Percentiles rank a stretch among this genome's conserved stretches.
phyloP scores from a whole-genome alignment of 2,113 vertebrate genomes.

The Suricata suricatta region DNA sequence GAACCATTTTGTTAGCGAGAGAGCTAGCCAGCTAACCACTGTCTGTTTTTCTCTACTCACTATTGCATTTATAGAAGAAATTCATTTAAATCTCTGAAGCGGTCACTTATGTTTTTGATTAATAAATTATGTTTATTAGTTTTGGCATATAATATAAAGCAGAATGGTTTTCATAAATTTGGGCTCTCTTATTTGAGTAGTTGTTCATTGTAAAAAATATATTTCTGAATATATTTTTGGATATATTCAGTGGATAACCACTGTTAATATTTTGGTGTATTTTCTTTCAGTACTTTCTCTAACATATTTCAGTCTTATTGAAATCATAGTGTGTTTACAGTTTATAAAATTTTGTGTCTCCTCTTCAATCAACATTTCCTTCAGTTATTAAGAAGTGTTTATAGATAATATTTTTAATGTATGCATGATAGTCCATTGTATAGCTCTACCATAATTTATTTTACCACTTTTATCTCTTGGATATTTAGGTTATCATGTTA shows the following conservation, averaged over 20 bases:
- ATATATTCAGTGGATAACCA: slow-evolving; percentile 1
- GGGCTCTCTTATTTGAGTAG: not conserved
- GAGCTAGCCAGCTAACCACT: not conserved
- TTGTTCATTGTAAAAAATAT: not conserved
- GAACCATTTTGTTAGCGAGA: not conserved
- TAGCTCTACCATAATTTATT: slow-evolving; percentile 32
- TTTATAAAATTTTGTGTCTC: slow-evolving; percentile 3
- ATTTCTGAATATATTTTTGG: no score
- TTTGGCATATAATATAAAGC: not conserved
- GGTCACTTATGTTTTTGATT: not conserved
- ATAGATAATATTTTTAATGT: slow-evolving; percentile 1
- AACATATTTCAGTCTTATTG: not conserved
- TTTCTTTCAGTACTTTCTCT: slow-evolving; percentile 35
- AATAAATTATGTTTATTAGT: slow-evolving; percentile 18
- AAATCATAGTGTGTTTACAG: not conserved
- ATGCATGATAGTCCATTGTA: not conserved
- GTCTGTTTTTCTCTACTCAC: slow-evolving; percentile 28
- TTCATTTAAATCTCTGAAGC: slow-evolving; percentile 42
- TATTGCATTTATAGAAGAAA: slow-evolving; percentile 16
- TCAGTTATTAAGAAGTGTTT: slow-evolving; percentile 1
- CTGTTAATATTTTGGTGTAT: slow-evolving; percentile 34
- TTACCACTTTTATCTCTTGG: not conserved
- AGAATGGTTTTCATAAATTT: slow-evolving; percentile 11
- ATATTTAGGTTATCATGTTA: slow-evolving; percentile 37
- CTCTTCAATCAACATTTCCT: not conserved